Base-by-base conservation (phyloP, 2,888 invertebrate species). In the Miltochrista miniata region DNA sequence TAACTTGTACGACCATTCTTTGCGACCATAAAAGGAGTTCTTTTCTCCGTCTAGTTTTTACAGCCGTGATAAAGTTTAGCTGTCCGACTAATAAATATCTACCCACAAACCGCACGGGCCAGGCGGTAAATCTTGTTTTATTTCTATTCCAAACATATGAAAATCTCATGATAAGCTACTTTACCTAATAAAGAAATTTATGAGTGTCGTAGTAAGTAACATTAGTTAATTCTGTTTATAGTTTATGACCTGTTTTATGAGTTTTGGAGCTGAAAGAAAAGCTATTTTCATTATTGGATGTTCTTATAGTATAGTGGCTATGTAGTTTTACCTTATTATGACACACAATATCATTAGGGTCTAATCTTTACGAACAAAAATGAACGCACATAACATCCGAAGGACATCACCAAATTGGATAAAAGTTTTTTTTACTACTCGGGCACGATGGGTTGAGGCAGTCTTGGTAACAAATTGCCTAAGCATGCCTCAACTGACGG, bases 61-160 rank as follows among this genome's bases (percentile, higher is more conserved):
- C 29, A 44, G 9, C 24, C 13, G 44, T 35, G 35, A 35, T 44
- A 35, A 44, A 44, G 30, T 48, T 43, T 58, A 57, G 44, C 37
- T 51, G 52, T 58, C 48, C 46, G 40, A 13, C 64, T 70, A 71
- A 71, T 75, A 75, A 71, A 75, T 74, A 72, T 73, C 64, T 58
- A 61, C 62, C 64, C 43, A 42, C 48, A 49, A 40, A 50, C 50
- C 54, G 47, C 42, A 36, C 31, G 52, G 50, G 64, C 61, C 42
- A 46, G 44, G 7, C 51, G 53, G 45, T 70, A 66, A 70, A 68
- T 66, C 65, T 68, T 47, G 56, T 69, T 70, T 69, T 60, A 67
- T n/a, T 54, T 56, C 50, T 57, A 53, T 56, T 60, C 48, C 46
- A 51, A 63, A 60, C 66, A 54, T 60, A 65, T 60, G 64, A 49